Evolutionary conservation across 2,797 vertebrate genomes (phyloP).

Genomic region (Trematomus bernacchii): DNA sequence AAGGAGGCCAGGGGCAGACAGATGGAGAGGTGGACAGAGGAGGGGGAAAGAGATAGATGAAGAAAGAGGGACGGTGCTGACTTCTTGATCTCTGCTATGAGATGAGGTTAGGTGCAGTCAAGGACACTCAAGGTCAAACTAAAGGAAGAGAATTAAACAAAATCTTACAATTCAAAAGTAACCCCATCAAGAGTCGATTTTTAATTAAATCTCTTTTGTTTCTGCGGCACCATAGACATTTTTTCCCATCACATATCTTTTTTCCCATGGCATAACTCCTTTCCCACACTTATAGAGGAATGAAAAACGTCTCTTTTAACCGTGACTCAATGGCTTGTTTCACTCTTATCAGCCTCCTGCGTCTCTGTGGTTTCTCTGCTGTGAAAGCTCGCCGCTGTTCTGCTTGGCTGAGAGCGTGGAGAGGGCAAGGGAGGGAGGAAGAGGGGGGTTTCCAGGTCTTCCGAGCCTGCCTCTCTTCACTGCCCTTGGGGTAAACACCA

Average conservation of each 20-base stretch:
- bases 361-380: constrained; percentile 67
- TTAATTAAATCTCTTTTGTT: constrained; percentile 71
- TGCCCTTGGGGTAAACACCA: constrained; percentile 65
- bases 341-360: constrained; percentile 73
- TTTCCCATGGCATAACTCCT: constrained; percentile 65
- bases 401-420: constrained; percentile 16
- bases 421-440: not conserved
- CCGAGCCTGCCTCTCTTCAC: constrained; percentile 32
- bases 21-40: constrained; percentile 48
- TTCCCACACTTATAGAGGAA: constrained; percentile 78
- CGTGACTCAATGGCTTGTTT: constrained; percentile 70
- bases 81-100: constrained; percentile 47
- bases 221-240: constrained; percentile 52
- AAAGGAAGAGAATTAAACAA: constrained; percentile 43
- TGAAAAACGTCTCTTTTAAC: constrained; percentile 65
- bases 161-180: constrained; percentile 63
- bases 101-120: constrained; percentile 36
- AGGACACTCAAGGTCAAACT: constrained; percentile 57
- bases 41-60: constrained; percentile 32
- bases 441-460: constrained; percentile 48
- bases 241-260: constrained; percentile 69
- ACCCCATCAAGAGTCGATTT: constrained; percentile 67
- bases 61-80: constrained; percentile 22
- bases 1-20: constrained; percentile 23
- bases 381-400: constrained; percentile 75